Evolutionary conservation across 2,797 vertebrate genomes (phyloP), one percentile per base, ranked within the genome.

Genomic region (Pempheris klunzingeri): DNA sequence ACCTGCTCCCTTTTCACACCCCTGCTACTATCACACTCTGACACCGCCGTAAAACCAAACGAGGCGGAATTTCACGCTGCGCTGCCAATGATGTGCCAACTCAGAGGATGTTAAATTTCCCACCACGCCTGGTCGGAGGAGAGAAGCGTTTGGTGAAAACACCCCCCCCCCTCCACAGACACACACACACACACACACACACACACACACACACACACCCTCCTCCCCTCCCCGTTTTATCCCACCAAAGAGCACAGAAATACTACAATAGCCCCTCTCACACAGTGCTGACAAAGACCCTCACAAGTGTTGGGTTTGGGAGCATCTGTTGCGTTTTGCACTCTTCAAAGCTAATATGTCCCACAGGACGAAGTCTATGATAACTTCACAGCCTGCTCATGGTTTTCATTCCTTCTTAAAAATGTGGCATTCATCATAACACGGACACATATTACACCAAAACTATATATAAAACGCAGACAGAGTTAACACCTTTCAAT

Each of bases 11-110:
- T 77, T 88, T 95, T 93, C 88, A 92, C 89, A 91, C 93, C 93
- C 93, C 92, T 82, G 90, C 91, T 80, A 84, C 83, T 88, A 94
- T 95, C 94, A 91, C 94, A 95, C 93, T 90, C 87, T 88, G 87
- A 86, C 86, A 90, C 80, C 65, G 90, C 81, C 82, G 92, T 93
- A 90, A 94, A 95, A 94, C 87, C 87, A 93, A 95, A 94, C 91
- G 90, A 93, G 93, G 90, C 92, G 93, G 94, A 95, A 95, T 95
- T 94, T 93, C 95, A 94, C 92, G 89, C 95, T 93, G 93, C 58
- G 86, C 86, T 93, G 93, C 88, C 89, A 93, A 94, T 93, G 89
- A 92, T 93, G 91, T 86, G 85, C 88, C 94, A 93, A 83, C 88
- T 89, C 76, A 78, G 92, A 87, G 86, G 91, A 91, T 92, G 90